Evolutionary conservation across 2,888 invertebrate genomes (phyloP).

Genomic region (Acrobasis consociella): DNA sequence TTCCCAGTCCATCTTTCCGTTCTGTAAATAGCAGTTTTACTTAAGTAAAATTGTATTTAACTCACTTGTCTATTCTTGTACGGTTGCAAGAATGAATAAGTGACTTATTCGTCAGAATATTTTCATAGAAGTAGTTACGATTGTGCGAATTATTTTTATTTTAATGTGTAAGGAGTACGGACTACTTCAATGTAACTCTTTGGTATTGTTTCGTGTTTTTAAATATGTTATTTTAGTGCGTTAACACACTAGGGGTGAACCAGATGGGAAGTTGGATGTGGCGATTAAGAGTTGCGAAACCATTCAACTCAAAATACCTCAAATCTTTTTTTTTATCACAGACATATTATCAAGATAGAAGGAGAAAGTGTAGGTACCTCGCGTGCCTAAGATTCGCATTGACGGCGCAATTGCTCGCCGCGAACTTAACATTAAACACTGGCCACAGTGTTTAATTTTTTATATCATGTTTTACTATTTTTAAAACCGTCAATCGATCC

Average conservation of each 20-base stretch:
- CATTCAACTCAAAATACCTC: no score
- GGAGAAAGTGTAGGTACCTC: no score
- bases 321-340: no score
- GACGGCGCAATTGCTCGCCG: no score
- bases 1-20: neutral
- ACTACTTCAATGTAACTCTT: conserved; percentile 8
- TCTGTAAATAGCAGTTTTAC: conserved; percentile 6
- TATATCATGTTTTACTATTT: no score
- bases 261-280: no score
- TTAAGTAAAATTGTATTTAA: conserved; percentile 11
- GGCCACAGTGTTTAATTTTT: no score
- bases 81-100: conserved; percentile 48
- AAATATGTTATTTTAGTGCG: conserved; percentile 21
- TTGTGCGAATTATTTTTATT: conserved; percentile 6
- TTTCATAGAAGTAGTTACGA: neutral
- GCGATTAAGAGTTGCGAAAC: no score
- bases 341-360: no score
- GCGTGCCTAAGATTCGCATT: no score
- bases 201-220: conserved; percentile 8
- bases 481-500: no score
- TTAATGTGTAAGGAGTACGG: conserved; percentile 4
- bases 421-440: no score
- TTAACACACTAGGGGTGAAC: neutral
- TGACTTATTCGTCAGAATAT: conserved; percentile 31
- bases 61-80: conserved; percentile 51